Evolutionary conservation across 2,113 vertebrate genomes (phyloP).

Genomic region (Oceanodroma tethys): DNA sequence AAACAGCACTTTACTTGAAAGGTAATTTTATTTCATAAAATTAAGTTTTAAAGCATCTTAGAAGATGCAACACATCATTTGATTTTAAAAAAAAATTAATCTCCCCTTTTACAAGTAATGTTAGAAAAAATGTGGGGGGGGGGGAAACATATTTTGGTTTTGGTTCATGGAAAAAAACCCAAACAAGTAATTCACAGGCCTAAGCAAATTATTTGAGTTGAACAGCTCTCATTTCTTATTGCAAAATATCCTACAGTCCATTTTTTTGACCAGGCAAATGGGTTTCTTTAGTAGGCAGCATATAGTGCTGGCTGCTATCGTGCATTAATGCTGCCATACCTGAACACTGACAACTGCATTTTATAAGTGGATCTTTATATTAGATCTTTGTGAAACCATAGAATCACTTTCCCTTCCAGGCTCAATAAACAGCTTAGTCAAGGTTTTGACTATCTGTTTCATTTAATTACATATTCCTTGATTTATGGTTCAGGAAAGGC

Average conservation of each 20-base stretch:
- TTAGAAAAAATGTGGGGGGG: neutral
- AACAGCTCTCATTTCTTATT: neutral
- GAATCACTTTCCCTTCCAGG: slow-evolving; percentile 3
- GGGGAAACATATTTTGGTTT: neutral
- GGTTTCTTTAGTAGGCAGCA: neutral
- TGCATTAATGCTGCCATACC: neutral
- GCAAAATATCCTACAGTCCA: neutral
- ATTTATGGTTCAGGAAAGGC: slow-evolving; percentile 56
- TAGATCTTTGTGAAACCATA: slow-evolving; percentile 22
- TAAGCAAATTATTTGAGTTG: neutral
- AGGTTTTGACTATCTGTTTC: slow-evolving; percentile 54
- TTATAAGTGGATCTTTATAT: slow-evolving; percentile 22
- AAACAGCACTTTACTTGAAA: neutral
- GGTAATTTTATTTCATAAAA: neutral
- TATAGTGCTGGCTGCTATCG: neutral
- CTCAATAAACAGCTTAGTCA: slow-evolving; percentile 53
- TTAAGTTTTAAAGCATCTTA: neutral
- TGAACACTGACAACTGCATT: neutral
- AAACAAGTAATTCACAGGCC: neutral
- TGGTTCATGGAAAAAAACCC: neutral
- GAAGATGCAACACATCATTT: neutral
- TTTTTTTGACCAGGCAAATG: neutral
- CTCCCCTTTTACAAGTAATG: neutral
- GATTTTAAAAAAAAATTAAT: neutral
- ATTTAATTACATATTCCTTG: slow-evolving; percentile 50